Percentiles rank a stretch among this genome's conserved stretches.
These are phyloP conservation scores for Thereva nobilitata DNA, from an alignment of 2,888 invertebrate genomes.

Conservation along the genomic window DNA sequence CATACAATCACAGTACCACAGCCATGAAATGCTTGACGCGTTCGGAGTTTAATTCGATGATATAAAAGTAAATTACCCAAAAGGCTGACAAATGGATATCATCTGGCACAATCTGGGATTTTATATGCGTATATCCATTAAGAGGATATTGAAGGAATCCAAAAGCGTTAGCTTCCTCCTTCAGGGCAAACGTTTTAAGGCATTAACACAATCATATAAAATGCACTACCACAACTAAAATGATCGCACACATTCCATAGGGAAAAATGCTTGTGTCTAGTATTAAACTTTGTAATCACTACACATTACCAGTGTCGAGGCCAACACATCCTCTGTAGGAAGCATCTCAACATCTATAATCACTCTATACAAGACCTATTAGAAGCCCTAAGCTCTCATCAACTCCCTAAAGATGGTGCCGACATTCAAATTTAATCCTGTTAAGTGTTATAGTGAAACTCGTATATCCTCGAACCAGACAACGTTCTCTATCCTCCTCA, in stretches of 20 bases:
- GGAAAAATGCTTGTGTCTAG: slow-evolving; percentile 9
- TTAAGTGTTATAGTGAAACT: slow-evolving; percentile 30
- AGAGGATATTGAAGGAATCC: slow-evolving; percentile 24
- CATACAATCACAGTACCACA: slow-evolving; percentile 33
- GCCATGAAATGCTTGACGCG: slow-evolving; percentile 25
- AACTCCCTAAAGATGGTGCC: slow-evolving; percentile 16
- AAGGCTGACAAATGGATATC: slow-evolving; percentile 42
- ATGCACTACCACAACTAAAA: background rate
- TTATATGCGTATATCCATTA: slow-evolving; percentile 32
- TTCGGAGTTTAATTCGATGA: slow-evolving; percentile 29
- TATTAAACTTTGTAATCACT: slow-evolving; percentile 2
- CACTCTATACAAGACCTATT: slow-evolving; percentile 34
- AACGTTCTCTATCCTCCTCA: slow-evolving; percentile 4
- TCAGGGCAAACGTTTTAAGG: background rate
- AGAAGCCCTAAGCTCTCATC: slow-evolving; percentile 23
- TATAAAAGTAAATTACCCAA: slow-evolving; percentile 36
- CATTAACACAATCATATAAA: too few species aligned
- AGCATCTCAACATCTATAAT: slow-evolving; percentile 19
- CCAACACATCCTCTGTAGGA: slow-evolving; percentile 1
- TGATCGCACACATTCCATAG: background rate
- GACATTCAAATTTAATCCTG: slow-evolving; percentile 35
- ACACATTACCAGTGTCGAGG: slow-evolving; percentile 4
- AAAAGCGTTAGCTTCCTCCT: background rate
- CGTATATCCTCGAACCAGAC: slow-evolving; percentile 22
- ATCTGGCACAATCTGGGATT: slow-evolving; percentile 42